Percentiles rank a stretch among this genome's conserved stretches.
phyloP scores from a whole-genome alignment of 2,797 vertebrate genomes.

The Lagocephalus sceleratus region DNA sequence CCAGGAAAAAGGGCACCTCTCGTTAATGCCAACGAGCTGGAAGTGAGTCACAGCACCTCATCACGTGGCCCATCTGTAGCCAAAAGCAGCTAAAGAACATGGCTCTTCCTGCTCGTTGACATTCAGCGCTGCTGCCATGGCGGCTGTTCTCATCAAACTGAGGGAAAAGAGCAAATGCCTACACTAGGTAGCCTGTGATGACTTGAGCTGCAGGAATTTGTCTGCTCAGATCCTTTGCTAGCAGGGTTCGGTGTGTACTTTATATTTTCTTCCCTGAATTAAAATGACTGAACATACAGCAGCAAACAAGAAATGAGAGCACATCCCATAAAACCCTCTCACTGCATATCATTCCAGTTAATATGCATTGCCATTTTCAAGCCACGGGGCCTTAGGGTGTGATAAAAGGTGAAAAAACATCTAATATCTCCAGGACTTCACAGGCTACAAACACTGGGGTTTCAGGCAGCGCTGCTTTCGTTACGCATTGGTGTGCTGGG shows the following conservation, averaged over 20 bases:
- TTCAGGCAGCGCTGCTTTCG: slow-evolving; percentile 34
- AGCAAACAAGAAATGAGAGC: too few relatives aligned
- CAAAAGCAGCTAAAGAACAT: slow-evolving; percentile 50
- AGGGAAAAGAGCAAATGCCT: slow-evolving; percentile 47
- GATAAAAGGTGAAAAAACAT: slow-evolving; percentile 9
- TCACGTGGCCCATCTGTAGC: slow-evolving; percentile 59
- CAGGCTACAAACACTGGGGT: slow-evolving; percentile 27
- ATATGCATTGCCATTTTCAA: background rate
- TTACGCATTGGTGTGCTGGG: slow-evolving; percentile 35
- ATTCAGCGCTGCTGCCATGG: slow-evolving; percentile 50
- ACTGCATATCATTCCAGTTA: background rate
- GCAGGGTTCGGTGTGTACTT: slow-evolving; percentile 5
- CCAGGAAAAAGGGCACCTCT: slow-evolving; percentile 69
- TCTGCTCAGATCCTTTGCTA: background rate
- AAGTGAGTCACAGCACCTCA: slow-evolving; percentile 69
- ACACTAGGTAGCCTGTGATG: slow-evolving; percentile 22
- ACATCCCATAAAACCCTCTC: too few relatives aligned
- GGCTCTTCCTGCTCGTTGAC: slow-evolving; percentile 57
- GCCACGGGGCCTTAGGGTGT: background rate
- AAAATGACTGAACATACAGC: background rate
- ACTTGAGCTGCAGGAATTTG: slow-evolving; percentile 5
- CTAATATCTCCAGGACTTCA: slow-evolving; percentile 2
- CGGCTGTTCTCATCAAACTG: slow-evolving; percentile 49
- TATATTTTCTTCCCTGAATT: background rate
- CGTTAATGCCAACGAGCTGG: slow-evolving; percentile 71